phyloP scores from a whole-genome alignment of 2,888 invertebrate species.

The Xylota sylvarum region DNA sequence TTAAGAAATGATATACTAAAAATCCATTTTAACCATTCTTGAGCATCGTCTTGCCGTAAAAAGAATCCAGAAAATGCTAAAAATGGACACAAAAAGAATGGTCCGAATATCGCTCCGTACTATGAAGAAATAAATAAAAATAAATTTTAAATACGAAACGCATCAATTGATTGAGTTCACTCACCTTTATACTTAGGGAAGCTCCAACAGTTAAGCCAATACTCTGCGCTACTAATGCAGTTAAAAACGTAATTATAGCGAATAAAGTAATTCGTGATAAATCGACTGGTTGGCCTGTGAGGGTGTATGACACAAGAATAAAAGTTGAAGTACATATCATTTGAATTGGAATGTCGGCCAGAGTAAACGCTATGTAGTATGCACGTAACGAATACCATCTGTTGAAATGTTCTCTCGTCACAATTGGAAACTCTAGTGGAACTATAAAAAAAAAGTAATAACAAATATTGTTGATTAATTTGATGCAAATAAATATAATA shows the following conservation, averaged over 20 bases:
- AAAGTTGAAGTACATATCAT: constrained; percentile 91
- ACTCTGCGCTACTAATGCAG: constrained; percentile 94
- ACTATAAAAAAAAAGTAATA: constrained; percentile 85
- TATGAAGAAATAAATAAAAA: constrained; percentile 83
- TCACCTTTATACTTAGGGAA: constrained; percentile 91
- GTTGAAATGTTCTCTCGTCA: constrained; percentile 94
- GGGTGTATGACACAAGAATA: constrained; percentile 91
- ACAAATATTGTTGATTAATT: neutral
- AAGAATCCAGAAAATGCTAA: constrained; percentile 97
- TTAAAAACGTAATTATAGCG: constrained; percentile 89
- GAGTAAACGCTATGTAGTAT: constrained; percentile 91
- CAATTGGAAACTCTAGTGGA: constrained; percentile 92
- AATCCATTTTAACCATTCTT: constrained; percentile 91
- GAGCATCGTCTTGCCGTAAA: constrained; percentile 92
- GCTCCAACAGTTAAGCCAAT: constrained; percentile 95
- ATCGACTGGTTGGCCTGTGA: constrained; percentile 95
- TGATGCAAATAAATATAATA: too few species aligned
- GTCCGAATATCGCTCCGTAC: constrained; percentile 96
- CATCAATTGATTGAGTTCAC: constrained; percentile 28
- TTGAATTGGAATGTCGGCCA: constrained; percentile 94
- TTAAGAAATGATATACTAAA: constrained; percentile 95
- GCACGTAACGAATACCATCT: constrained; percentile 95
- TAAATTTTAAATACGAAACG: neutral
- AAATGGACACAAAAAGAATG: constrained; percentile 94
- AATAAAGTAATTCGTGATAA: constrained; percentile 89